Evolutionary conservation across 2,797 vertebrate genomes (phyloP).

Genomic region (Chaetodon trifasciatus): DNA sequence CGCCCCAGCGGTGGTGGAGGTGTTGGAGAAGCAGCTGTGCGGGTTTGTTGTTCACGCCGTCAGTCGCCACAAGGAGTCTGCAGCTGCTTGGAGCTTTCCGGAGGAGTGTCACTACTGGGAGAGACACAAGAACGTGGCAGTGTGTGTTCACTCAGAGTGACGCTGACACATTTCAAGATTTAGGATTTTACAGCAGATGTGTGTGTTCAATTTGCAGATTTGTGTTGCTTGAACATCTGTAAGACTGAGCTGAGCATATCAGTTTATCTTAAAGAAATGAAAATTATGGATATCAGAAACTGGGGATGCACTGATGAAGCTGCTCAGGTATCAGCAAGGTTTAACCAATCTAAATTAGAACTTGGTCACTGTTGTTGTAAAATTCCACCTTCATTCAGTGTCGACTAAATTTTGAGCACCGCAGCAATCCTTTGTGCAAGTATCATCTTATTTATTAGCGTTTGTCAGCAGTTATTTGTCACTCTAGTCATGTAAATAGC

Average conservation of each 20-base stretch:
- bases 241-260: too few species aligned
- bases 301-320: too few species aligned
- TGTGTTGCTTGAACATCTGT: not conserved
- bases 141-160: slow-evolving; percentile 85
- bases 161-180: not conserved
- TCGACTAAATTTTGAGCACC: not conserved
- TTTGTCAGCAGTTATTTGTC: not conserved
- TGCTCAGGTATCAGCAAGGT: not conserved
- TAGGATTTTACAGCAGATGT: not conserved
- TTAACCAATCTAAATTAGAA: not conserved
- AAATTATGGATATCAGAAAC: too few species aligned
- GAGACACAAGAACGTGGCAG: slow-evolving; percentile 82
- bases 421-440: not conserved
- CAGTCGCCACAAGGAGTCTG: slow-evolving; percentile 84
- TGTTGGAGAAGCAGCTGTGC: slow-evolving; percentile 79
- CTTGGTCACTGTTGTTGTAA: not conserved
- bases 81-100: slow-evolving; percentile 83
- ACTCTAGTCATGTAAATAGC: not conserved
- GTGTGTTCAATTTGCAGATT: not conserved
- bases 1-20: slow-evolving; percentile 77
- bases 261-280: too few species aligned
- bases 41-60: slow-evolving; percentile 85
- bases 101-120: slow-evolving; percentile 89
- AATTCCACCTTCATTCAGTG: not conserved
- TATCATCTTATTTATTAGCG: not conserved